Evolutionary conservation across 2,113 vertebrate genomes (phyloP).

Genomic region (Eidolon helvum): DNA sequence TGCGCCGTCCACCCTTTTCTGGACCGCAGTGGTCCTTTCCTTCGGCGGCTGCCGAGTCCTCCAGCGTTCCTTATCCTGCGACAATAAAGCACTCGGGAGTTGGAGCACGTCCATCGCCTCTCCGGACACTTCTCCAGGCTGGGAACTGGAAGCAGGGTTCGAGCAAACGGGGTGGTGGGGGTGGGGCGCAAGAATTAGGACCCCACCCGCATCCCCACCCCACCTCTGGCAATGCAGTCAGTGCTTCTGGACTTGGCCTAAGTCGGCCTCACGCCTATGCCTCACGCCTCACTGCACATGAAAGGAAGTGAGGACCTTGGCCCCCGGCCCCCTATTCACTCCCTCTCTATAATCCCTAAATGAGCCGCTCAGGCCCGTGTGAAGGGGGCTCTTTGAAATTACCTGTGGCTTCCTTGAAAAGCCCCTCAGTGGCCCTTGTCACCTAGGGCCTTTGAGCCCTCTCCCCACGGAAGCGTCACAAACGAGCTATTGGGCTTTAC

Average conservation of each 20-base stretch:
- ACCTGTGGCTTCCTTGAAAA: slow-evolving; percentile 41
- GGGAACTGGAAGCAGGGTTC: not conserved
- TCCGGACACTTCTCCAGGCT: not conserved
- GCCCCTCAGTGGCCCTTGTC: not conserved
- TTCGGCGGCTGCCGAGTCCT: not conserved
- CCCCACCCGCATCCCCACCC: fast-evolving
- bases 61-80: not conserved
- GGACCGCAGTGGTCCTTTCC: not conserved
- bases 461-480: not conserved
- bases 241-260: not conserved
- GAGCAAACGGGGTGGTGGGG: not conserved
- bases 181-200: not conserved
- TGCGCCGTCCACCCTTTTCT: not conserved
- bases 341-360: not conserved
- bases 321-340: not conserved
- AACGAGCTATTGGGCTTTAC: not conserved
- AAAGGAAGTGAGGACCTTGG: not conserved
- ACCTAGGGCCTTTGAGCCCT: not conserved
- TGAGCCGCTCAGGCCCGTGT: not conserved
- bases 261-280: not conserved
- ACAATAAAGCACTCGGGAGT: not conserved
- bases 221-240: fast-evolving
- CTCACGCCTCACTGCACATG: not conserved
- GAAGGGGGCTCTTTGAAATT: not conserved
- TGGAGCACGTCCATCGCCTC: not conserved